Percentiles rank a stretch among this genome's conserved stretches.
Evolutionary conservation across 2,888 invertebrate species (phyloP).

Genomic region (Drosophila antonietae): DNA sequence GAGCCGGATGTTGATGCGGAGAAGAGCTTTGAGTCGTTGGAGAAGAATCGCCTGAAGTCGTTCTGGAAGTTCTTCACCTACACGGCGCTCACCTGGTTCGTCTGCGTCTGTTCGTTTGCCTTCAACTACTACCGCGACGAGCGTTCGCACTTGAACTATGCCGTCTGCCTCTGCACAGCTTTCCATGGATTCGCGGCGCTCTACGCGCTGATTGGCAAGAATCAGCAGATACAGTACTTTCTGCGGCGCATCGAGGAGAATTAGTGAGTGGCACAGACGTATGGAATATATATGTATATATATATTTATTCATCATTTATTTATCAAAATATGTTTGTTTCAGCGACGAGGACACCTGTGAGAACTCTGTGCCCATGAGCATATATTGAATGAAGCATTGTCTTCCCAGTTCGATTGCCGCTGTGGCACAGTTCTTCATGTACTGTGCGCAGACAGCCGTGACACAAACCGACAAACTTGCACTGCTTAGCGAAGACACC

Average conservation of each 20-base stretch:
- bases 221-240: slow-evolving; percentile 77
- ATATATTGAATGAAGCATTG: slow-evolving; percentile 42
- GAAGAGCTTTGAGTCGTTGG: slow-evolving; percentile 64
- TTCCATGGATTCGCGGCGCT: slow-evolving; percentile 79
- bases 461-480: background rate
- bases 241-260: slow-evolving; percentile 75
- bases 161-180: slow-evolving; percentile 73
- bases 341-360: slow-evolving; percentile 71
- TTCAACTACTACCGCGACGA: slow-evolving; percentile 76
- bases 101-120: slow-evolving; percentile 70
- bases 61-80: slow-evolving; percentile 79
- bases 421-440: slow-evolving; percentile 6
- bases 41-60: slow-evolving; percentile 77
- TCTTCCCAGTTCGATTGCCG: slow-evolving; percentile 1
- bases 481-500: slow-evolving; percentile 14
- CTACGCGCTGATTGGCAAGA: slow-evolving; percentile 75
- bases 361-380: slow-evolving; percentile 76
- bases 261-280: slow-evolving; percentile 50
- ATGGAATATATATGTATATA: background rate
- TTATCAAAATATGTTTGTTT: background rate
- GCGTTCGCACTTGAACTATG: slow-evolving; percentile 76
- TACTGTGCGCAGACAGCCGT: slow-evolving; percentile 14
- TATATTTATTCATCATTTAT: background rate
- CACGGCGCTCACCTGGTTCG: slow-evolving; percentile 70
- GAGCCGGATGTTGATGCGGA: slow-evolving; percentile 55